phyloP scores from a whole-genome alignment of 1,140 invertebrate species.

The Oryzaephilus surinamensis region DNA sequence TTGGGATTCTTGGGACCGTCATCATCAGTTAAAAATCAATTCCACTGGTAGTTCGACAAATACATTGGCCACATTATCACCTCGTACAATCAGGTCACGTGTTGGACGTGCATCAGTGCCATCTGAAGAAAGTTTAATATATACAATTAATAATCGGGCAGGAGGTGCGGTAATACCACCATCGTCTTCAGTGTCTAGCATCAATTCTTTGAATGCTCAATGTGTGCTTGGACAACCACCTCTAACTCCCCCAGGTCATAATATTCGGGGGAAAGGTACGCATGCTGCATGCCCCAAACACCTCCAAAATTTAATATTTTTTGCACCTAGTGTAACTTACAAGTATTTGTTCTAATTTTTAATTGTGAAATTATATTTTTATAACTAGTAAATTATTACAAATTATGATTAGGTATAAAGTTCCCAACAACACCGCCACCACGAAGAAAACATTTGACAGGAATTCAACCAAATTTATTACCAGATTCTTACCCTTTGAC shows the following conservation, averaged over 20 bases:
- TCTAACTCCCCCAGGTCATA: slow-evolving; percentile 30
- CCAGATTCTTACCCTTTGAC: slow-evolving; percentile 50
- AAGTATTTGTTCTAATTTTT: not conserved
- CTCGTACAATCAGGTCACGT: slow-evolving; percentile 44
- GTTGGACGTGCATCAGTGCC: slow-evolving; percentile 45
- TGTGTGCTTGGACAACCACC: slow-evolving; percentile 25
- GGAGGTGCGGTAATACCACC: slow-evolving; percentile 29
- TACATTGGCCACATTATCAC: too few species aligned
- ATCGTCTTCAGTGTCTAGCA: slow-evolving; percentile 34
- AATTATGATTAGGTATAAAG: slow-evolving; percentile 39
- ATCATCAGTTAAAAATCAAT: slow-evolving; percentile 27
- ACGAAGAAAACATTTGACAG: slow-evolving; percentile 55
- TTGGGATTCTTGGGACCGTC: slow-evolving; percentile 86
- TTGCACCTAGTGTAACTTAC: not conserved
- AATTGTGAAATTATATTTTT: too few species aligned
- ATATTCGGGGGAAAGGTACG: slow-evolving; percentile 33
- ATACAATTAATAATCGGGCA: slow-evolving; percentile 31
- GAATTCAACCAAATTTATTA: slow-evolving; percentile 38
- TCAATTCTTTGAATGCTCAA: slow-evolving; percentile 33
- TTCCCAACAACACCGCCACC: slow-evolving; percentile 73
- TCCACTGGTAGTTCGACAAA: slow-evolving; percentile 35
- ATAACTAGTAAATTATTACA: too few species aligned
- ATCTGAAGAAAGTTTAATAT: slow-evolving; percentile 47
- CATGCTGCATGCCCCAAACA: slow-evolving; percentile 1
- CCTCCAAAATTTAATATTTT: not conserved